phyloP scores from a whole-genome alignment of 1,140 invertebrate genomes.

The Solenopsis invicta region DNA sequence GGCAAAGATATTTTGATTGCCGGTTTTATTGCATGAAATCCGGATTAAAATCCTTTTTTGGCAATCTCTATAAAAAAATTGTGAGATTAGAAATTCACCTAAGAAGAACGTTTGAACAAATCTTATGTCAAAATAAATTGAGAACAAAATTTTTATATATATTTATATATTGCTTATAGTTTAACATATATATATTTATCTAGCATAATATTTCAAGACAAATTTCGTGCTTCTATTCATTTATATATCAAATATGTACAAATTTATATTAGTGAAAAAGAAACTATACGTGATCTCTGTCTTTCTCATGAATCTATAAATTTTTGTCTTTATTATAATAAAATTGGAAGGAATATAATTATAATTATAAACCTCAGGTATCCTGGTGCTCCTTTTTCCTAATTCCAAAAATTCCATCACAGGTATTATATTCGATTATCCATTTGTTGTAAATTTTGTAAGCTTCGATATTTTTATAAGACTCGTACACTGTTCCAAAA shows the following conservation, averaged over 20 bases:
- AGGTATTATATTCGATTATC: too few species aligned
- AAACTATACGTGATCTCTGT: neutral
- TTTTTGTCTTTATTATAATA: neutral
- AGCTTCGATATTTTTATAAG: too few species aligned
- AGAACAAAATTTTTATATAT: slow-evolving; percentile 20
- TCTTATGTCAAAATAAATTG: neutral
- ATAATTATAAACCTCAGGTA: neutral
- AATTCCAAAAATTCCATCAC: too few species aligned
- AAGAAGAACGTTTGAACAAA: neutral
- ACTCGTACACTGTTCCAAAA: too few species aligned
- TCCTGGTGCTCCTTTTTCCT: neutral
- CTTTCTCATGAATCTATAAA: neutral
- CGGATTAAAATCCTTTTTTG: slow-evolving; percentile 62
- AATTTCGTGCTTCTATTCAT: slow-evolving; percentile 8
- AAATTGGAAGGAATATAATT: neutral
- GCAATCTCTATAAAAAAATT: slow-evolving; percentile 41
- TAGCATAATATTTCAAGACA: neutral
- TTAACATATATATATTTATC: slow-evolving; percentile 10
- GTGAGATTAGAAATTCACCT: neutral
- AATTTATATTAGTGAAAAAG: neutral
- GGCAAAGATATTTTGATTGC: slow-evolving; percentile 85
- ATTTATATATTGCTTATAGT: slow-evolving; percentile 12
- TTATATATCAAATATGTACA: neutral
- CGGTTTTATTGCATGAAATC: slow-evolving; percentile 72
- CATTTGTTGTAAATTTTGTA: too few species aligned